Percentiles rank a stretch among this genome's conserved stretches.
Conservation (phyloP, 2,113 vertebrate species). For the Diadophis punctatus region DNA sequence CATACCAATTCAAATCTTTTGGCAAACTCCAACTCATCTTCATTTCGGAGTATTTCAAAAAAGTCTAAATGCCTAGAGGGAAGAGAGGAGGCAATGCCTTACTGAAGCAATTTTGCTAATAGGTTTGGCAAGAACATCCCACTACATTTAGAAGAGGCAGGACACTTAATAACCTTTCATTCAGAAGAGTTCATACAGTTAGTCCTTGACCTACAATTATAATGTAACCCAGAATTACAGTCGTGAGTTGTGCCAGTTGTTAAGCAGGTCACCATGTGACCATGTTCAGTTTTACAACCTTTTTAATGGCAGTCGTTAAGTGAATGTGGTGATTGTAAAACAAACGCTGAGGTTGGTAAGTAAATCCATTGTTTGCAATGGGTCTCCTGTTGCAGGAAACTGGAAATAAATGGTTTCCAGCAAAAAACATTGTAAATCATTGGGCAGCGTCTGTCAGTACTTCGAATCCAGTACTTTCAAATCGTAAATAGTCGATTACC, state of each 20-base stretch:
- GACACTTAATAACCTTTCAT: not conserved
- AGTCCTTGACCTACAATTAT: not conserved
- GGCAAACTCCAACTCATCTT: constrained; percentile 94
- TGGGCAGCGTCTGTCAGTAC: not conserved
- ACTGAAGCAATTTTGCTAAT: constrained; percentile 8
- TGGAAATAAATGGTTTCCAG: not conserved
- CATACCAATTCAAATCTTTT: constrained; percentile 91
- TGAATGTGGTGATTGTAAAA: not conserved
- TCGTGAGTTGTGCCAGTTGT: not conserved
- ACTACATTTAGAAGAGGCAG: not conserved
- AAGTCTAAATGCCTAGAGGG: constrained; percentile 91
- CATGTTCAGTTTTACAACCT: not conserved
- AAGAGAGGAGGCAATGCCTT: not conserved
- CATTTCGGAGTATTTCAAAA: constrained; percentile 98
- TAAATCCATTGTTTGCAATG: not conserved
- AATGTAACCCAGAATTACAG: not conserved
- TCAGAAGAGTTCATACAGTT: not conserved
- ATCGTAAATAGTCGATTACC: too few relatives aligned
- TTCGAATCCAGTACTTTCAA: not conserved
- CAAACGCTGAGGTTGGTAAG: not conserved
- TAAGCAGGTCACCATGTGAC: not conserved
- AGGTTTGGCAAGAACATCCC: not conserved
- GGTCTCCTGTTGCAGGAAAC: not conserved
- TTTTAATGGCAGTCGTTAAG: not conserved
- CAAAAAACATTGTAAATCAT: not conserved